Conservation (phyloP, 2,888 invertebrate genomes). For the Dugesia japonica region DNA sequence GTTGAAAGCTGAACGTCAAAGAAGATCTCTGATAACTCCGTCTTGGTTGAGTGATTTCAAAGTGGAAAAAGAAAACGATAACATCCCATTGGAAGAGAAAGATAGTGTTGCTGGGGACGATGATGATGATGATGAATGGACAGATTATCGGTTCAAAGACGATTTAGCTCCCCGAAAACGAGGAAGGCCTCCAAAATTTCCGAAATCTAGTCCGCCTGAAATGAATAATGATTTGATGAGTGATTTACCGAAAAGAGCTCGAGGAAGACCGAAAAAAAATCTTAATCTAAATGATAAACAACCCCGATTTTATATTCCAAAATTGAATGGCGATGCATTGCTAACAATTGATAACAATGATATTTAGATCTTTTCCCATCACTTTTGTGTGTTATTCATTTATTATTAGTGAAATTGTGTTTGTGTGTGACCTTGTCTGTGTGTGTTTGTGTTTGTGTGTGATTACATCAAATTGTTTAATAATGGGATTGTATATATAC, state of each 20-base stretch:
- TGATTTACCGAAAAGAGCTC: not conserved
- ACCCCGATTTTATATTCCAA: constrained; percentile 1
- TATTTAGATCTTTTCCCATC: no score
- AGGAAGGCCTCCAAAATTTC: not conserved
- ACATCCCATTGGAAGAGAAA: no score
- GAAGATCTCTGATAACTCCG: not conserved
- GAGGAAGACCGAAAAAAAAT: not conserved
- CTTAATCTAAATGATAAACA: not conserved
- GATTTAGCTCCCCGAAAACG: not conserved
- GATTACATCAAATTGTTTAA: no score
- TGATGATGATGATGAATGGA: not conserved
- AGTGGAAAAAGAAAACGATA: not conserved
- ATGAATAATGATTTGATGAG: not conserved
- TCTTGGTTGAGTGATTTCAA: constrained; percentile 8
- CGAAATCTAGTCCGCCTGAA: not conserved
- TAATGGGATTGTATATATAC: no score
- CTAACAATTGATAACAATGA: not conserved
- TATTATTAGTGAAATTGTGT: no score
- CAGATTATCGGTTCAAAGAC: constrained; percentile 6
- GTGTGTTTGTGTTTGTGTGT: no score
- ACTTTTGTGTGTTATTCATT: no score
- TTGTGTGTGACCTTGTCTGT: no score
- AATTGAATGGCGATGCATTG: not conserved
- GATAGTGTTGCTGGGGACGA: not conserved
- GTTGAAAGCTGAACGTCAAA: not conserved